Conservation (phyloP, 2,113 vertebrate genomes). For the Lasiurus cinereus region DNA sequence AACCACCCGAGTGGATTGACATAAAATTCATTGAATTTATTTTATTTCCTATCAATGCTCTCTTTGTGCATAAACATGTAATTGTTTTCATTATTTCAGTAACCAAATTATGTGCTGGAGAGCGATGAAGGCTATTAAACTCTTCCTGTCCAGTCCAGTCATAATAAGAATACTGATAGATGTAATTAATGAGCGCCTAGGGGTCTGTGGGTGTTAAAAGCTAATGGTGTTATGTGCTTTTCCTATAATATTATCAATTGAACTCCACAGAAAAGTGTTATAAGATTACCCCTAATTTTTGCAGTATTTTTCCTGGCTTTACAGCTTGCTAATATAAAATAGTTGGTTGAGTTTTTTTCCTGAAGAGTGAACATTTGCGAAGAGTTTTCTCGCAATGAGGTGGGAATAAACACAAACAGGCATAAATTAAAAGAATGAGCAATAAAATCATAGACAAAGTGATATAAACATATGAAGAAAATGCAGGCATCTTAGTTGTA, state of each 20-base stretch:
- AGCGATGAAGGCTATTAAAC: conserved; percentile 16
- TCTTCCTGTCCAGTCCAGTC: background rate
- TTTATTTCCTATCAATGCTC: conserved; percentile 9
- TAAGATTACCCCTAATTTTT: conserved; percentile 39
- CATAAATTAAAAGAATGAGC: background rate
- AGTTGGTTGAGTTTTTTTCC: background rate
- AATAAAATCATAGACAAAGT: conserved; percentile 1
- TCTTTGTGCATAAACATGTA: conserved; percentile 2
- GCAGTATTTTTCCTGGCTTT: conserved; percentile 1
- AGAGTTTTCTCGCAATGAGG: background rate
- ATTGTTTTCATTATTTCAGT: conserved; percentile 49
- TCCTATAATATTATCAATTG: background rate
- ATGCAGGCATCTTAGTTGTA: background rate
- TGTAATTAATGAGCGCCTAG: conserved; percentile 35
- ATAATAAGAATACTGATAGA: conserved; percentile 12
- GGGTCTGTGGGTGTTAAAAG: background rate
- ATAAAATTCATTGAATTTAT: conserved; percentile 37
- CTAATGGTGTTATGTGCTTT: background rate
- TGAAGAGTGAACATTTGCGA: background rate
- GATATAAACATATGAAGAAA: background rate
- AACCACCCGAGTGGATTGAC: background rate
- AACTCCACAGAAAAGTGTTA: background rate
- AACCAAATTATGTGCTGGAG: background rate
- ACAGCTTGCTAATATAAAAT: background rate
- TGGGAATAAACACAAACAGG: background rate